Conservation (phyloP, 2,888 invertebrate species). For the Sphinx pinastri region DNA sequence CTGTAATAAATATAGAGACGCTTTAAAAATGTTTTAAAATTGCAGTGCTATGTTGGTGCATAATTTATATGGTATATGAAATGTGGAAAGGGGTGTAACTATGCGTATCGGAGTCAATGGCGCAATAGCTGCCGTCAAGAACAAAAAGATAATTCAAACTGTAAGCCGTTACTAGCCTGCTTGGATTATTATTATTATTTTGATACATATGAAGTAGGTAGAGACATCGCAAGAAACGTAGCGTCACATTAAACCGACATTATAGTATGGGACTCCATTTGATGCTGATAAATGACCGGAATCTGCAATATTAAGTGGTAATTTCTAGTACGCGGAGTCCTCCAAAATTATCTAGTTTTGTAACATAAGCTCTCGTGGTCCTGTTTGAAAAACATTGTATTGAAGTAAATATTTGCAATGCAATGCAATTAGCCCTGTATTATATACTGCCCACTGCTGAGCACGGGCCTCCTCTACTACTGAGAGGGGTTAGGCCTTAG, state of each 20-base stretch:
- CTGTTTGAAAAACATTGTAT: too few relatives aligned
- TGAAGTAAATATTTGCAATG: too few relatives aligned
- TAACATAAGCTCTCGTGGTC: too few relatives aligned
- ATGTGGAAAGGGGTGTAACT: conserved; percentile 21
- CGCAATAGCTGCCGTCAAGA: conserved; percentile 6
- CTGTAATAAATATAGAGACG: not conserved
- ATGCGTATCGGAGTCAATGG: conserved; percentile 24
- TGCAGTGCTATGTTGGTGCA: not conserved
- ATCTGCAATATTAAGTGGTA: not conserved
- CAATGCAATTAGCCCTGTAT: too few relatives aligned
- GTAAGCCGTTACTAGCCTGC: not conserved
- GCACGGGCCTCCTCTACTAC: too few relatives aligned
- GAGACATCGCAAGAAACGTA: not conserved
- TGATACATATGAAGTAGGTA: not conserved
- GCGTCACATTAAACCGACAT: not conserved
- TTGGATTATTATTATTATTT: not conserved
- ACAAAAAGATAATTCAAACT: conserved; percentile 11
- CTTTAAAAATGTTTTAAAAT: not conserved
- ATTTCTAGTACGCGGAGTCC: too few relatives aligned
- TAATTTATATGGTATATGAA: conserved; percentile 21
- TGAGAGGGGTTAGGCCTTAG: too few relatives aligned
- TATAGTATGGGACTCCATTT: not conserved
- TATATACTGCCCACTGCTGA: too few relatives aligned
- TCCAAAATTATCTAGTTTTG: too few relatives aligned
- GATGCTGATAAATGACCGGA: not conserved